Evolutionary conservation across 2,113 vertebrate genomes (phyloP).

Genomic region (Labrus mixtus): DNA sequence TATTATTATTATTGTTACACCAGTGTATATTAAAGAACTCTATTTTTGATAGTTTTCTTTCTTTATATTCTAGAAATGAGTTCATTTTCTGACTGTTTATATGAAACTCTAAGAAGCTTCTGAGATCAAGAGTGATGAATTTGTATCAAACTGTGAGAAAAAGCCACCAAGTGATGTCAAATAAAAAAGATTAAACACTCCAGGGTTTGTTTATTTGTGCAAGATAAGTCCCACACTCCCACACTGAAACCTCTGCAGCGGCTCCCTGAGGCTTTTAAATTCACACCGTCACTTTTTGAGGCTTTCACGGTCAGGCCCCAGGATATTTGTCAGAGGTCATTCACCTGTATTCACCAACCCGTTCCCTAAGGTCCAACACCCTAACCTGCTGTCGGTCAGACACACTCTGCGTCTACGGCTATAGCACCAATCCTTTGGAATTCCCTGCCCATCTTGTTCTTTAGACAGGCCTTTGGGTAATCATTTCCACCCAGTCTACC

Average conservation of each 20-base stretch:
- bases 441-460: too few species aligned
- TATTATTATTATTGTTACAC: constrained; percentile 21
- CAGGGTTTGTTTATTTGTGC: neutral
- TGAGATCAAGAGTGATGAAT: constrained; percentile 23
- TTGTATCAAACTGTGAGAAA: constrained; percentile 39
- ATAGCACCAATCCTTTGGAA: too few species aligned
- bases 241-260: too few species aligned
- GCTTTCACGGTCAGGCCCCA: too few species aligned
- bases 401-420: too few species aligned
- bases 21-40: constrained; percentile 66
- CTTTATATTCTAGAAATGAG: constrained; percentile 21
- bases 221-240: neutral
- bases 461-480: too few species aligned
- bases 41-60: constrained; percentile 66
- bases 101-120: constrained; percentile 32
- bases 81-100: constrained; percentile 24
- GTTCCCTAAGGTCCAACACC: too few species aligned
- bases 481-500: too few species aligned
- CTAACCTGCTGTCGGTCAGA: too few species aligned
- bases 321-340: too few species aligned
- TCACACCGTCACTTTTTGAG: neutral
- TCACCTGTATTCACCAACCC: too few species aligned
- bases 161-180: constrained; percentile 39
- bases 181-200: constrained; percentile 36
- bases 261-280: too few species aligned